Conservation (phyloP, 2,113 vertebrate genomes). For the Ornithorhynchus anatinus region DNA sequence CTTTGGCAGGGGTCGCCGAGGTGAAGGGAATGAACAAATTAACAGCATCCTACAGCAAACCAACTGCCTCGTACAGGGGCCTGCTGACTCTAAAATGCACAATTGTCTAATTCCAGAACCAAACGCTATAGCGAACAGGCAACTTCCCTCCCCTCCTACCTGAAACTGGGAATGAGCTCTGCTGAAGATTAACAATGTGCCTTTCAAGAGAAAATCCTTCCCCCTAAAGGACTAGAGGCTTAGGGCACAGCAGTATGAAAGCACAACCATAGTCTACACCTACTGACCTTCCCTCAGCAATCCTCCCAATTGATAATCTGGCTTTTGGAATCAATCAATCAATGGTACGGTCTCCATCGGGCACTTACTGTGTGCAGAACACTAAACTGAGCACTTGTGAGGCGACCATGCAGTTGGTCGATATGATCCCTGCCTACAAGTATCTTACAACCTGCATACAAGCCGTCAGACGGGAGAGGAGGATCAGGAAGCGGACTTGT, state of each 20-base stretch:
- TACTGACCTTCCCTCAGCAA: background rate
- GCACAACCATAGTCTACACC: background rate
- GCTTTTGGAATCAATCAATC: no score
- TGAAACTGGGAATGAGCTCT: background rate
- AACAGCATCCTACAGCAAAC: background rate
- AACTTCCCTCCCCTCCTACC: background rate
- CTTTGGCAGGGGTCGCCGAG: slow-evolving; percentile 6
- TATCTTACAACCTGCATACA: background rate
- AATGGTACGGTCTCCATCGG: no score
- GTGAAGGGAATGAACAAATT: background rate
- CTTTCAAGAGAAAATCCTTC: no score
- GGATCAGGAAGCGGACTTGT: no score
- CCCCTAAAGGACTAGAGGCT: background rate
- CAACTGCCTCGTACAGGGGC: background rate
- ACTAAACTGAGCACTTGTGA: no score
- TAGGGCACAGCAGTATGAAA: background rate
- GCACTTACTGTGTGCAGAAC: no score
- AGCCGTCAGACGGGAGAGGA: background rate
- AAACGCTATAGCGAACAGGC: no score
- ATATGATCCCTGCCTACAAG: no score
- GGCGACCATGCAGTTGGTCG: no score
- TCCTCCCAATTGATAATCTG: background rate
- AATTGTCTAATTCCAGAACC: no score
- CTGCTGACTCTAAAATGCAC: no score
- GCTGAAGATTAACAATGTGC: background rate